Evolutionary conservation across 2,113 vertebrate species (phyloP).

Genomic region (Nibea albiflora): DNA sequence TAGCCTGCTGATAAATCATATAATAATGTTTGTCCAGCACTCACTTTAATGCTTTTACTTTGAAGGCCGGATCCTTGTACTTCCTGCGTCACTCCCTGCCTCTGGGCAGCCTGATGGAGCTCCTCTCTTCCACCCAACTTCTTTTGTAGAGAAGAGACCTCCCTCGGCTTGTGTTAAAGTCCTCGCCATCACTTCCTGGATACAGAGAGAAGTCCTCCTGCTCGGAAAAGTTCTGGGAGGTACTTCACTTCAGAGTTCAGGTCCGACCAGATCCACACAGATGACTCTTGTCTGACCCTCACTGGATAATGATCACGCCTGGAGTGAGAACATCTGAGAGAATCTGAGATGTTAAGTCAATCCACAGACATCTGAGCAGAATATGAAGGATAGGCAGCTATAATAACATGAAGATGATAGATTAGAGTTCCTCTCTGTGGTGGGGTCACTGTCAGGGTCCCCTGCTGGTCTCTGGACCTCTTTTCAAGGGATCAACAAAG

Average conservation of each 20-base stretch:
- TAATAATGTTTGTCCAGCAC: neutral
- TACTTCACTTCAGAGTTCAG: neutral
- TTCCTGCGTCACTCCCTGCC: conserved; percentile 20
- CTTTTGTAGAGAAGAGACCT: conserved; percentile 70
- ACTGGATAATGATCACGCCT: neutral
- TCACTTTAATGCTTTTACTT: conserved; percentile 28
- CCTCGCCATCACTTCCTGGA: conserved; percentile 81
- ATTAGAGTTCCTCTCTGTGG: neutral
- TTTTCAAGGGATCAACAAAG: neutral
- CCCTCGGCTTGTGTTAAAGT: conserved; percentile 69
- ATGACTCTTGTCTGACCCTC: conserved; percentile 20
- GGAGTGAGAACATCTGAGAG: conserved; percentile 15
- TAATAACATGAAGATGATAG: neutral
- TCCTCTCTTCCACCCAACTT: conserved; percentile 60
- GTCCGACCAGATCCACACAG: neutral
- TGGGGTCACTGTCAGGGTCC: neutral
- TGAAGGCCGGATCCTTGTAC: neutral
- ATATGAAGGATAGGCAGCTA: neutral
- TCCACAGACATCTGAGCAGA: neutral
- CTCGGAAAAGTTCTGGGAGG: conserved; percentile 41
- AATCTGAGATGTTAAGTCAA: neutral
- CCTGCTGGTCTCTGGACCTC: neutral
- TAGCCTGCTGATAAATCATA: neutral
- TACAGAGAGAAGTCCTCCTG: conserved; percentile 45
- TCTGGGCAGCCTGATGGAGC: neutral